phyloP scores from a whole-genome alignment of 2,113 vertebrate species.

The Rutilus rutilus region DNA sequence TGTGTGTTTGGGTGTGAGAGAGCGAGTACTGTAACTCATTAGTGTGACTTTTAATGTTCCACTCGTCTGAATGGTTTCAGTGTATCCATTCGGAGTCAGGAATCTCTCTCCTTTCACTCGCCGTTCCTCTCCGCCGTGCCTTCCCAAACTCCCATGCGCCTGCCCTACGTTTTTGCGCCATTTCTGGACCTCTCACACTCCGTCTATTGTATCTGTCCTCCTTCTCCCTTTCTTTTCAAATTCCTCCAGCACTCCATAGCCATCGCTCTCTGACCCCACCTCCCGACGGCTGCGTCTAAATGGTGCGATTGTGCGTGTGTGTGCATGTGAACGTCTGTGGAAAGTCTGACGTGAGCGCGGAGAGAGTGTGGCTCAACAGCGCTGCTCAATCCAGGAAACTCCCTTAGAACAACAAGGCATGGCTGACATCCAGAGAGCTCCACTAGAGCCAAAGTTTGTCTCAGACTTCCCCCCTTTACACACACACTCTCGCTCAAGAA shows the following conservation, averaged over 20 bases:
- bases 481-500: slow-evolving; percentile 12
- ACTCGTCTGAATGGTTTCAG: slow-evolving; percentile 53
- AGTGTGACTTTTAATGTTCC: slow-evolving; percentile 37
- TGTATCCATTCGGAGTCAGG: slow-evolving; percentile 41
- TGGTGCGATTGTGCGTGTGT: slow-evolving; percentile 78
- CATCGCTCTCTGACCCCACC: slow-evolving; percentile 46
- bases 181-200: slow-evolving; percentile 49
- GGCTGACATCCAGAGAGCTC: slow-evolving; percentile 74
- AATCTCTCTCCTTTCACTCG: slow-evolving; percentile 46
- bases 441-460: slow-evolving; percentile 58
- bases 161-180: slow-evolving; percentile 24
- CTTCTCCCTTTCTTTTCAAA: slow-evolving; percentile 29
- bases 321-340: slow-evolving; percentile 69
- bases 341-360: slow-evolving; percentile 79
- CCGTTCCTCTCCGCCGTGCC: slow-evolving; percentile 53
- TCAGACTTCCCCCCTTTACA: slow-evolving; percentile 62
- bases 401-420: slow-evolving; percentile 81
- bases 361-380: slow-evolving; percentile 59
- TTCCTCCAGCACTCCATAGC: slow-evolving; percentile 31
- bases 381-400: slow-evolving; percentile 69
- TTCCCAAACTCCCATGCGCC: slow-evolving; percentile 50
- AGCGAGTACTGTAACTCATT: slow-evolving; percentile 33
- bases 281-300: slow-evolving; percentile 74
- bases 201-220: slow-evolving; percentile 40
- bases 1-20: slow-evolving; percentile 39